phyloP scores from a whole-genome alignment of 2,113 vertebrate genomes.

The Cettia cetti region DNA sequence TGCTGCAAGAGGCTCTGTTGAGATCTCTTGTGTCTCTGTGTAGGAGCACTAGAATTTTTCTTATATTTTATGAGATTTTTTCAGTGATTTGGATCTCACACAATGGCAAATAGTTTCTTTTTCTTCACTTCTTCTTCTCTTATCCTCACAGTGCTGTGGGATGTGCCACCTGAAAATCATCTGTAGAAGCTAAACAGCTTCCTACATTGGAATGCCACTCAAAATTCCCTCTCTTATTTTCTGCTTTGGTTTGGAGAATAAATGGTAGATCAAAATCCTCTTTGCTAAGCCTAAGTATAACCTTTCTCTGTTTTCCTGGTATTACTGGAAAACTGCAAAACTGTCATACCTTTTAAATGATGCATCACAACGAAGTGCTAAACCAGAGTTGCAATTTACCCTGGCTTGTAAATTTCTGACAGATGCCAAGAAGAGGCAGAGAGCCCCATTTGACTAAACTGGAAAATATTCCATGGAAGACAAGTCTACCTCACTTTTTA shows the following conservation, averaged over 20 bases:
- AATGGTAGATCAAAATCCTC: conserved; percentile 25
- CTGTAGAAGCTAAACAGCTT: not conserved
- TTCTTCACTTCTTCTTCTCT: not conserved
- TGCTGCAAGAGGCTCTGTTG: not conserved
- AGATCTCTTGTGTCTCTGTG: not conserved
- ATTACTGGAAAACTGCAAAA: conserved; percentile 63
- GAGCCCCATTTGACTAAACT: conserved; percentile 61
- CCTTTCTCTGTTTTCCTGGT: conserved; percentile 6
- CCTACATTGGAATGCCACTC: not conserved
- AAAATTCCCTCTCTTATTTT: not conserved
- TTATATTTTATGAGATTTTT: not conserved
- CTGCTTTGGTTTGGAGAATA: not conserved
- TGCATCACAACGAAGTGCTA: conserved; percentile 73
- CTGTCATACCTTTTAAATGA: conserved; percentile 70
- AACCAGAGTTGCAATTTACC: conserved; percentile 65
- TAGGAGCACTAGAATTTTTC: not conserved
- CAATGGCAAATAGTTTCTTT: not conserved
- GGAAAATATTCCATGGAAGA: conserved; percentile 71
- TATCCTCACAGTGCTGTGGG: not conserved
- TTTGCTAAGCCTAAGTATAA: conserved; percentile 49
- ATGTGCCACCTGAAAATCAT: not conserved
- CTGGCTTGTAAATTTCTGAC: conserved; percentile 59
- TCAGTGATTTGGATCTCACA: not conserved
- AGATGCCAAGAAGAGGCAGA: conserved; percentile 61
- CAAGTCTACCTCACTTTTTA: conserved; percentile 63